Evolutionary conservation across 2,888 invertebrate species (phyloP).

Genomic region (Dichetophora obliterata): DNA sequence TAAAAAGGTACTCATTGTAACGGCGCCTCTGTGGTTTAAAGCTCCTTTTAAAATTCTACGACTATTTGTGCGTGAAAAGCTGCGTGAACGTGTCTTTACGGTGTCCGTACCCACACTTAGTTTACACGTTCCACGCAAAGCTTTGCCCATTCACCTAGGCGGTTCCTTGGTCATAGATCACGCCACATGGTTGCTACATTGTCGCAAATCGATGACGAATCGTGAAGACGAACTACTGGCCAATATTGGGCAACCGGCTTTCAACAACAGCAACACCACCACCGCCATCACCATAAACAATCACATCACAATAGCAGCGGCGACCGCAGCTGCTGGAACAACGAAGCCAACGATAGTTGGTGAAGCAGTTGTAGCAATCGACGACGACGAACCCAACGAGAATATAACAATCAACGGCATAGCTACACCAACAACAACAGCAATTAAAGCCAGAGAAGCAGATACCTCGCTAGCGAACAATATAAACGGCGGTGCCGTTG

Average conservation of each 20-base stretch:
- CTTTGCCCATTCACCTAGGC: slow-evolving; percentile 90
- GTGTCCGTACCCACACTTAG: slow-evolving; percentile 91
- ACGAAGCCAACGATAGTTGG: slow-evolving; percentile 49
- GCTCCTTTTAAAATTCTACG: slow-evolving; percentile 96
- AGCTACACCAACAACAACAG: slow-evolving; percentile 34
- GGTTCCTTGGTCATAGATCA: slow-evolving; percentile 90
- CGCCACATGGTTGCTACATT: slow-evolving; percentile 84
- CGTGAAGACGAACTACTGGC: slow-evolving; percentile 72
- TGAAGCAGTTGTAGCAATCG: neutral
- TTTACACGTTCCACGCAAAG: slow-evolving; percentile 89
- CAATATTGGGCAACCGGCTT: slow-evolving; percentile 68
- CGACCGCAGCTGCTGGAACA: slow-evolving; percentile 63
- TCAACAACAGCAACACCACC: slow-evolving; percentile 51
- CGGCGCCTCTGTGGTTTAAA: slow-evolving; percentile 98
- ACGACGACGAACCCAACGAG: slow-evolving; percentile 59
- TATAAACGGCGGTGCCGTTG: slow-evolving; percentile 40
- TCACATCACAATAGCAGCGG: slow-evolving; percentile 61
- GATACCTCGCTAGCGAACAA: slow-evolving; percentile 44
- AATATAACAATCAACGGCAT: slow-evolving; percentile 54
- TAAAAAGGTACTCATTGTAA: slow-evolving; percentile 96
- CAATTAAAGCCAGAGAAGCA: slow-evolving; percentile 37
- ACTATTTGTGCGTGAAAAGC: slow-evolving; percentile 94
- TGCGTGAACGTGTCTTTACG: slow-evolving; percentile 95
- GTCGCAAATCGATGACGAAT: slow-evolving; percentile 89
- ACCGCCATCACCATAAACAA: slow-evolving; percentile 52